Evolutionary conservation across 2,888 invertebrate species (phyloP).

Genomic region (Strigamia transsilvanica): DNA sequence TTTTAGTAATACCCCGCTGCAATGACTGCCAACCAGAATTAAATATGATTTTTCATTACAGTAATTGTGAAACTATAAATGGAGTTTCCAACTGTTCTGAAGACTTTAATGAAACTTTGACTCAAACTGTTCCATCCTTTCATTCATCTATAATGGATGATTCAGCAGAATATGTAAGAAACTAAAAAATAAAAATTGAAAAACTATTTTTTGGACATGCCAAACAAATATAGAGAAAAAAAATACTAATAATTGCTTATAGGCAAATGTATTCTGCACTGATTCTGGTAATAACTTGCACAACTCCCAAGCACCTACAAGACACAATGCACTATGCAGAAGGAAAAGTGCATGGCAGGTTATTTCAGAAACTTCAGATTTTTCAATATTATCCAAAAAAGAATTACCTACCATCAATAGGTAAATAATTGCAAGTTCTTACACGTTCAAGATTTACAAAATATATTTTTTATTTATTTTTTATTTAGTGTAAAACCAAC

Average conservation of each 20-base stretch:
- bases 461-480: background rate
- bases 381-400: background rate
- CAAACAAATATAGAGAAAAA: too few relatives aligned
- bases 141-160: background rate
- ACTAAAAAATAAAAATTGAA: too few relatives aligned
- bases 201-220: too few relatives aligned
- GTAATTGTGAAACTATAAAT: background rate
- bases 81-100: background rate
- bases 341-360: conserved; percentile 41
- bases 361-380: conserved; percentile 28
- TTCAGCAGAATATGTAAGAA: too few relatives aligned
- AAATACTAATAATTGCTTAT: background rate
- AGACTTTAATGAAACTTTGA: background rate
- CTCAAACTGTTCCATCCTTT: background rate
- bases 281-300: conserved; percentile 4
- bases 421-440: background rate
- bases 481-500: background rate
- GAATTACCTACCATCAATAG: background rate
- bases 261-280: background rate
- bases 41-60: background rate
- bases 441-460: too few relatives aligned
- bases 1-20: too few relatives aligned
- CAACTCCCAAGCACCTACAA: conserved; percentile 24
- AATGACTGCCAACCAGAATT: too few relatives aligned
- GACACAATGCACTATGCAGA: conserved; percentile 46